Percentiles rank a stretch among this genome's conserved stretches.
Conservation (phyloP, 1,140 invertebrate genomes). For the Neuroterus valhalla region DNA sequence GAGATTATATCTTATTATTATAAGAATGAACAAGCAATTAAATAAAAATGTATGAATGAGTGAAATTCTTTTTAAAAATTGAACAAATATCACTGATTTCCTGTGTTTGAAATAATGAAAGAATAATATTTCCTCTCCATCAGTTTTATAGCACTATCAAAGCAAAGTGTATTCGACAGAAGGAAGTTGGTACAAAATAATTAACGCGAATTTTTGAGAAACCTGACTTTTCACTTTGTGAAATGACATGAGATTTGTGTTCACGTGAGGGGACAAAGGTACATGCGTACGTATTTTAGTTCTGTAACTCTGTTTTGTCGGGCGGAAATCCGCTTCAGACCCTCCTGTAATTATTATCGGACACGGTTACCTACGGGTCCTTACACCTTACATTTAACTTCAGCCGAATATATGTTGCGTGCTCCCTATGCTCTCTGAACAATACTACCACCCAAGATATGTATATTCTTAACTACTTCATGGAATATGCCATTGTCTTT, state of each 20-base stretch:
- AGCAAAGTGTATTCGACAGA: too few relatives aligned
- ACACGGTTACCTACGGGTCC: constrained; percentile 38
- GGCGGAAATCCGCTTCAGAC: constrained; percentile 68
- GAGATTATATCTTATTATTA: too few relatives aligned
- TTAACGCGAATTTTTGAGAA: neutral
- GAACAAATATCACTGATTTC: too few relatives aligned
- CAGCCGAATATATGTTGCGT: constrained; percentile 1
- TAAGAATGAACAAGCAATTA: too few relatives aligned
- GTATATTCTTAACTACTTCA: too few relatives aligned
- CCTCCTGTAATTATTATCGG: constrained; percentile 69
- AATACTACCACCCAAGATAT: neutral
- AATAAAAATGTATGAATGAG: too few relatives aligned
- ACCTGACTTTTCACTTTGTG: neutral
- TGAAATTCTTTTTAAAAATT: too few relatives aligned
- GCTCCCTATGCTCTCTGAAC: neutral
- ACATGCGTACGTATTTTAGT: neutral
- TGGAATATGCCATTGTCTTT: too few relatives aligned
- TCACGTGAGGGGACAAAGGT: neutral
- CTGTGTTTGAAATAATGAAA: too few relatives aligned
- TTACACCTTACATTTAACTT: constrained; percentile 41
- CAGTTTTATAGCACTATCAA: too few relatives aligned
- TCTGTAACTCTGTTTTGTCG: constrained; percentile 43
- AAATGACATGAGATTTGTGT: neutral
- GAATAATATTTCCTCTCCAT: too few relatives aligned
- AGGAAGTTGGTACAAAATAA: neutral